Evolutionary conservation across 2,888 invertebrate species (phyloP).

Genomic region (Ectemnius continuus): DNA sequence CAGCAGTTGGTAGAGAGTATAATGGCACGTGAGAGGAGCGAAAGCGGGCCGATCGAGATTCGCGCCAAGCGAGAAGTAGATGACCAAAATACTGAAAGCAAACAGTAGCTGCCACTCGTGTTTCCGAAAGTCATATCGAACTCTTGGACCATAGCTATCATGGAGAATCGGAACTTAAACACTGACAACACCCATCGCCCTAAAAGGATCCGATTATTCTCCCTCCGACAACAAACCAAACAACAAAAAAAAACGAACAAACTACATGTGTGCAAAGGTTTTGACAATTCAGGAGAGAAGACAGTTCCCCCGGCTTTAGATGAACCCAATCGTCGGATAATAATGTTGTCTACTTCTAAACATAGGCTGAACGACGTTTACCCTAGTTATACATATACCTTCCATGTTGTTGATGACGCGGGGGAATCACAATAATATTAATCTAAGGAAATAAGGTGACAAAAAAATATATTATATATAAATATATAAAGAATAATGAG

Average conservation of each 20-base stretch:
- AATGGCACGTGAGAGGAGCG: too few species aligned
- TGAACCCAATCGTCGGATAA: conserved; percentile 1
- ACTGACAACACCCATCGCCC: too few species aligned
- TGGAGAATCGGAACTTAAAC: too few species aligned
- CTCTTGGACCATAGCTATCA: conserved; percentile 4
- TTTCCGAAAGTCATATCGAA: not conserved
- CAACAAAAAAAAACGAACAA: not conserved
- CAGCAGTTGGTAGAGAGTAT: too few species aligned
- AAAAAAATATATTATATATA: conserved; percentile 32
- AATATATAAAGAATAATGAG: conserved; percentile 11
- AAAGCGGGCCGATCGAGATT: too few species aligned
- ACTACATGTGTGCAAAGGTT: not conserved
- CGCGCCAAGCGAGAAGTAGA: too few species aligned
- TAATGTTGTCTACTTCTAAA: conserved; percentile 2
- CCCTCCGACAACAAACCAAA: not conserved
- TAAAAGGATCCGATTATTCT: not conserved
- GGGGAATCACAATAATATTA: not conserved
- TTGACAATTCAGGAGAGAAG: conserved; percentile 10
- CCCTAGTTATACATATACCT: conserved; percentile 5
- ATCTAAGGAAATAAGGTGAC: conserved; percentile 3
- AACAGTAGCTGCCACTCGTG: too few species aligned
- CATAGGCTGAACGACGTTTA: conserved; percentile 7
- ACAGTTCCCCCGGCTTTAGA: not conserved
- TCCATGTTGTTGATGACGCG: too few species aligned
- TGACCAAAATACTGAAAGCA: too few species aligned